Evolutionary conservation across 2,113 vertebrate genomes (phyloP).

Genomic region (Hemichromis elongatus): DNA sequence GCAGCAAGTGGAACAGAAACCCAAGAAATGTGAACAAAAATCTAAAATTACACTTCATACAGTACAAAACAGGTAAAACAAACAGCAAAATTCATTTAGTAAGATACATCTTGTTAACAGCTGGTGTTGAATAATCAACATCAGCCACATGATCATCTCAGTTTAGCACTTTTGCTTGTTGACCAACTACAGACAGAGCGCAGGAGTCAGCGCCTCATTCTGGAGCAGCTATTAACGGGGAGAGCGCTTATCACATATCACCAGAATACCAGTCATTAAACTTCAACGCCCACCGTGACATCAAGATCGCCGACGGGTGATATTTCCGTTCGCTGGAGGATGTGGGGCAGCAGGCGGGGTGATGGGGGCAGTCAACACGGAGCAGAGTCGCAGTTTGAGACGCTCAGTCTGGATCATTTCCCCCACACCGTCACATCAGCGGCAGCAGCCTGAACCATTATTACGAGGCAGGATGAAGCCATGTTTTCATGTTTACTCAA

Average conservation of each 20-base stretch:
- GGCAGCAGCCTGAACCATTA: background rate
- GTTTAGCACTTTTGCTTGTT: slow-evolving; percentile 15
- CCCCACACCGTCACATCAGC: background rate
- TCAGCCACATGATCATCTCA: background rate
- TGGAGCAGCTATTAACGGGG: slow-evolving; percentile 43
- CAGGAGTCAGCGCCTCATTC: slow-evolving; percentile 23
- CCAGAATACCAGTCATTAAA: slow-evolving; percentile 59
- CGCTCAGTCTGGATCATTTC: background rate
- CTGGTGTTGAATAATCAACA: background rate
- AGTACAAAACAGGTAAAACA: background rate
- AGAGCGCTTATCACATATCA: slow-evolving; percentile 51
- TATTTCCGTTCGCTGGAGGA: slow-evolving; percentile 27
- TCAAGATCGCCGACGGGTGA: slow-evolving; percentile 24
- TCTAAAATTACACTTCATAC: background rate
- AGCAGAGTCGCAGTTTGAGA: background rate
- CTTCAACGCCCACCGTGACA: slow-evolving; percentile 15
- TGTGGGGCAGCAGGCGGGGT: background rate
- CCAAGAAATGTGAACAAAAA: background rate
- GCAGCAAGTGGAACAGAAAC: background rate
- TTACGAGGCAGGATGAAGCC: background rate
- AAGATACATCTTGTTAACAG: background rate
- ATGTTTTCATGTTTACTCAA: background rate
- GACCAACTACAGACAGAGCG: slow-evolving; percentile 5
- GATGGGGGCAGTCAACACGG: background rate
- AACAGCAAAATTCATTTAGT: background rate